Percentiles rank a stretch among this genome's conserved stretches.
Conservation (phyloP, 2,113 vertebrate species). For the Eonycteris spelaea region DNA sequence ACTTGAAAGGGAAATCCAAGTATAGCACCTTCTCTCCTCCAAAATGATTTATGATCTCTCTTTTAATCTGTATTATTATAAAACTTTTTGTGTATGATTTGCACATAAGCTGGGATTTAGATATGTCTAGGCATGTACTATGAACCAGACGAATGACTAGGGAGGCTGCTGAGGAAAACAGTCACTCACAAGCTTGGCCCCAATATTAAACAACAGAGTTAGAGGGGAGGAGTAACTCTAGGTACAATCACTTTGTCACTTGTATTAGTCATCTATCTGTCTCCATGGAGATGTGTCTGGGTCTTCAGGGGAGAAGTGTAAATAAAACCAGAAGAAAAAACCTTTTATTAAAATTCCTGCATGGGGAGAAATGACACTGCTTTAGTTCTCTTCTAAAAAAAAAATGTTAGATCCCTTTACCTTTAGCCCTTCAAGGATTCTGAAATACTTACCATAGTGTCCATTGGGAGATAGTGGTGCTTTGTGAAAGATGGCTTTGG, state of each 20-base stretch:
- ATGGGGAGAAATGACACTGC: background rate
- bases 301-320: background rate
- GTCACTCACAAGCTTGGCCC: background rate
- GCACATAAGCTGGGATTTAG: background rate
- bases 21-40: background rate
- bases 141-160: background rate
- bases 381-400: background rate
- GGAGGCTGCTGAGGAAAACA: background rate
- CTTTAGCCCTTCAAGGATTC: background rate
- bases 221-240: background rate
- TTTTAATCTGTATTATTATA: slow-evolving; percentile 45
- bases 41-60: background rate
- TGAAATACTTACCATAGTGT: background rate
- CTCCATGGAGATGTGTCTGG: background rate
- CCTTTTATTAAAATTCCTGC: background rate
- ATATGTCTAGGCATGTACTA: background rate
- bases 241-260: background rate
- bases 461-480: background rate
- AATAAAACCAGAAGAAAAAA: background rate
- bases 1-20: background rate
- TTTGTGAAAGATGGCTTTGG: background rate
- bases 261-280: background rate
- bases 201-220: background rate
- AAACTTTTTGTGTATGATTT: background rate
- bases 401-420: background rate